A percentile compares a stretch with the other conserved stretches of the same genome.
Evolutionary conservation across 2,113 vertebrate genomes (phyloP).

Genomic region (Ameiurus melas): DNA sequence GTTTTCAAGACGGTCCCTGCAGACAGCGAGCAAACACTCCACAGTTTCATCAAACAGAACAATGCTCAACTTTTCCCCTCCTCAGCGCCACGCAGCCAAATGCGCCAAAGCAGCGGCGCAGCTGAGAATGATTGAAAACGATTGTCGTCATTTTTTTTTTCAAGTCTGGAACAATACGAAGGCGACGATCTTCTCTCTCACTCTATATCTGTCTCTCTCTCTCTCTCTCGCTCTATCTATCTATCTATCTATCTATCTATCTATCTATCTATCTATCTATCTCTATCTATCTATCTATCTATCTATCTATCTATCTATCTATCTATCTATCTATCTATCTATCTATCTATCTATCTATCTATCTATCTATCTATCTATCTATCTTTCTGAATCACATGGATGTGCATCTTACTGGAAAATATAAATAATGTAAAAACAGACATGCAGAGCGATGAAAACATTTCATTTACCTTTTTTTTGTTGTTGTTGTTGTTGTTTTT

Average conservation of each 20-base stretch:
- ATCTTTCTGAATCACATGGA: constrained; percentile 56
- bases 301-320: constrained; percentile 1
- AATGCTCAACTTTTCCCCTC: constrained; percentile 77
- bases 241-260: background rate
- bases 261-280: constrained; percentile 8
- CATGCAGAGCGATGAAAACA: constrained; percentile 65
- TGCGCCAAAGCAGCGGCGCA: constrained; percentile 70
- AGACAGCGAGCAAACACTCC: constrained; percentile 81
- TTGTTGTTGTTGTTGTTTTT: background rate
- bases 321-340: constrained; percentile 13
- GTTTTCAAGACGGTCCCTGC: constrained; percentile 80
- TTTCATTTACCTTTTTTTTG: constrained; percentile 64
- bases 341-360: constrained; percentile 13
- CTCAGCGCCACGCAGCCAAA: constrained; percentile 70
- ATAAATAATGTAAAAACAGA: constrained; percentile 32
- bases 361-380: constrained; percentile 3
- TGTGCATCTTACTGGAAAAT: constrained; percentile 57
- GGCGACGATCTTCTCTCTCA: constrained; percentile 56
- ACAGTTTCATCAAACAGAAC: constrained; percentile 82
- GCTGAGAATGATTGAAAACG: constrained; percentile 77
- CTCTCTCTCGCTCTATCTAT: constrained; percentile 20
- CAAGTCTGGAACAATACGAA: constrained; percentile 68
- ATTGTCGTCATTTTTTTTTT: constrained; percentile 75
- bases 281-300: constrained; percentile 9
- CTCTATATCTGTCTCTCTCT: constrained; percentile 11